Conservation (phyloP, 2,797 vertebrate species). For the Bradypodion ventrale region DNA sequence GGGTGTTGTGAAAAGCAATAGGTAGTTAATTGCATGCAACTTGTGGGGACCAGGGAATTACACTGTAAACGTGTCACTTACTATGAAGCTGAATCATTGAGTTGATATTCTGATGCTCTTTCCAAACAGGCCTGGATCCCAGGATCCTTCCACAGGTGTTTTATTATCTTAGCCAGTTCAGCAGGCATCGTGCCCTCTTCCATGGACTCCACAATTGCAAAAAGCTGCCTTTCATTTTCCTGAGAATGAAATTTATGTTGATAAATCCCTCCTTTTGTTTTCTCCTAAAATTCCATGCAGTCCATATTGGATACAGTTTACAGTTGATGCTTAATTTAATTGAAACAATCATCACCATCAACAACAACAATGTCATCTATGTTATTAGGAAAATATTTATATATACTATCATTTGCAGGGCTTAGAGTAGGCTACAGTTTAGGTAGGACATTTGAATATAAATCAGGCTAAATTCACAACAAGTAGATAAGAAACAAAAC, state of each 20-base stretch:
- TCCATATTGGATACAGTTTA: neutral
- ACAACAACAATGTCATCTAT: neutral
- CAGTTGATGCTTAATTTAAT: neutral
- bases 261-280: neutral
- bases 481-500: neutral
- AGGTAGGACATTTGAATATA: neutral
- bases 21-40: neutral
- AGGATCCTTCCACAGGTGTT: slow-evolving; percentile 62
- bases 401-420: neutral
- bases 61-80: slow-evolving; percentile 59
- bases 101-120: slow-evolving; percentile 72
- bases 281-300: neutral
- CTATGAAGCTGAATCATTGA: slow-evolving; percentile 77
- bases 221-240: slow-evolving; percentile 72
- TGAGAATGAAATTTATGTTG: slow-evolving; percentile 52
- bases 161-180: slow-evolving; percentile 63
- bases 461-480: neutral
- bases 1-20: neutral
- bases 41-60: neutral
- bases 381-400: neutral
- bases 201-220: slow-evolving; percentile 45
- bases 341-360: neutral
- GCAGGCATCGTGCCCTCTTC: slow-evolving; percentile 65
- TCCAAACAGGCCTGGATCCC: slow-evolving; percentile 73
- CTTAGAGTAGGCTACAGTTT: neutral